Evolutionary conservation across 2,888 invertebrate species (phyloP).

Genomic region (Lamproptera curius): DNA sequence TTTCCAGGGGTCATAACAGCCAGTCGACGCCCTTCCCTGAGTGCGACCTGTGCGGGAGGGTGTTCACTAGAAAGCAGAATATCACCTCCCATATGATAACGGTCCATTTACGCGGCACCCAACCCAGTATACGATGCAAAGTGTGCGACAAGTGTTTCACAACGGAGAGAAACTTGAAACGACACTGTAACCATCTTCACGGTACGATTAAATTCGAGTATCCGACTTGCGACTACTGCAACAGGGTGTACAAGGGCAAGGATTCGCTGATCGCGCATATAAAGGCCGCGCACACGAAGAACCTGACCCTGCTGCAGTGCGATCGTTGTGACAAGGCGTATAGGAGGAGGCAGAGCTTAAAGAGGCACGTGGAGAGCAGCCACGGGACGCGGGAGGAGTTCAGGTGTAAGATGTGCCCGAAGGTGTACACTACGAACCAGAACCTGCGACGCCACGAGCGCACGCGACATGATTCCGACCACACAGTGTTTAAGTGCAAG

Average conservation of each 20-base stretch:
- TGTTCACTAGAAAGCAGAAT: constrained; percentile 61
- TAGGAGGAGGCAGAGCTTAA: constrained; percentile 50
- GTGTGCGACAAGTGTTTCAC: constrained; percentile 51
- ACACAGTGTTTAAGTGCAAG: constrained; percentile 32
- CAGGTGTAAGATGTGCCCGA: constrained; percentile 52
- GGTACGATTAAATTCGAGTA: constrained; percentile 47
- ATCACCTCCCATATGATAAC: constrained; percentile 60
- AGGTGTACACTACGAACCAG: constrained; percentile 56
- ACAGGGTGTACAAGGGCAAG: constrained; percentile 49
- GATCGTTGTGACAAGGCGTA: constrained; percentile 49
- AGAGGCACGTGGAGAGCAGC: constrained; percentile 51
- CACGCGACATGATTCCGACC: constrained; percentile 38
- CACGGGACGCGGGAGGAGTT: constrained; percentile 49
- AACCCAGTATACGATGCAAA: constrained; percentile 41
- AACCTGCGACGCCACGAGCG: constrained; percentile 47
- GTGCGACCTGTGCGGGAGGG: constrained; percentile 58
- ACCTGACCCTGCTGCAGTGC: constrained; percentile 41
- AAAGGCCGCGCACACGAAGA: constrained; percentile 36
- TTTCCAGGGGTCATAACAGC: constrained; percentile 51
- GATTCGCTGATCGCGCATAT: constrained; percentile 49
- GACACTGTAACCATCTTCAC: constrained; percentile 52
- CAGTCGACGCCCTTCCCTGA: constrained; percentile 49
- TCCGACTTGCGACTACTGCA: constrained; percentile 51
- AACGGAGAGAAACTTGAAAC: constrained; percentile 49
- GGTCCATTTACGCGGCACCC: constrained; percentile 46